These are phyloP conservation scores for Xestia rhomboidea DNA, from an alignment of 2,888 invertebrate species.

Conservation along the genomic window DNA sequence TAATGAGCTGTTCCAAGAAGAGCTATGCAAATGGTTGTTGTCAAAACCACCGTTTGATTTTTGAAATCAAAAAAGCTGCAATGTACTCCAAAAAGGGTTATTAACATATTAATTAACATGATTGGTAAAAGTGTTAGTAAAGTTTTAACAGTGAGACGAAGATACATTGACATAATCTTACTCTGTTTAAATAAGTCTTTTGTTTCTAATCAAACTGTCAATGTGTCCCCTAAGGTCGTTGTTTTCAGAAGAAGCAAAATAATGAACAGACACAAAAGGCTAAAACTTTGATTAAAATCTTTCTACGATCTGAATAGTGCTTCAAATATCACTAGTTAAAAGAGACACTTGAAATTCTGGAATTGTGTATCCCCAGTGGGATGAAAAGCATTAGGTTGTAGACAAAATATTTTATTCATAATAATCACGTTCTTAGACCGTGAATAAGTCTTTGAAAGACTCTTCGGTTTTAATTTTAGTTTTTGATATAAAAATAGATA, in stretches of 20 bases:
- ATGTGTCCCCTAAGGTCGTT: slow-evolving; percentile 5
- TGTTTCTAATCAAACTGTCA: slow-evolving; percentile 10
- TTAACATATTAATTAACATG: not conserved
- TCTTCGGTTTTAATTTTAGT: slow-evolving; percentile 10
- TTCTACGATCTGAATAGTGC: slow-evolving; percentile 32
- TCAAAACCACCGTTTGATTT: not conserved
- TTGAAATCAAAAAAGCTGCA: not conserved
- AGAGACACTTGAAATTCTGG: slow-evolving; percentile 42
- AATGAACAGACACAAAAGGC: slow-evolving; percentile 16
- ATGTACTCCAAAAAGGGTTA: not conserved
- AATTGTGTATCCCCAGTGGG: slow-evolving; percentile 33
- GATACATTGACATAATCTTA: not conserved
- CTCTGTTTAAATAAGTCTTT: not conserved
- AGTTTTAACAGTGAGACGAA: not conserved
- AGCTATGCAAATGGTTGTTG: no score
- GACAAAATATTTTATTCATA: slow-evolving; percentile 54
- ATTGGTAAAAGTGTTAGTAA: no score
- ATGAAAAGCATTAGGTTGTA: slow-evolving; percentile 46
- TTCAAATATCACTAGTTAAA: slow-evolving; percentile 46
- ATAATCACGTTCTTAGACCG: slow-evolving; percentile 26
- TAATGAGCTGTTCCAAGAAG: not conserved
- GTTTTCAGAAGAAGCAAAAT: slow-evolving; percentile 10
- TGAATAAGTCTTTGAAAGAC: slow-evolving; percentile 15
- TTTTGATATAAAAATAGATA: not conserved
- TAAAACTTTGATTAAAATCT: slow-evolving; percentile 28